phyloP scores from a whole-genome alignment of 1,140 invertebrate genomes.

The Sinella curviseta region DNA sequence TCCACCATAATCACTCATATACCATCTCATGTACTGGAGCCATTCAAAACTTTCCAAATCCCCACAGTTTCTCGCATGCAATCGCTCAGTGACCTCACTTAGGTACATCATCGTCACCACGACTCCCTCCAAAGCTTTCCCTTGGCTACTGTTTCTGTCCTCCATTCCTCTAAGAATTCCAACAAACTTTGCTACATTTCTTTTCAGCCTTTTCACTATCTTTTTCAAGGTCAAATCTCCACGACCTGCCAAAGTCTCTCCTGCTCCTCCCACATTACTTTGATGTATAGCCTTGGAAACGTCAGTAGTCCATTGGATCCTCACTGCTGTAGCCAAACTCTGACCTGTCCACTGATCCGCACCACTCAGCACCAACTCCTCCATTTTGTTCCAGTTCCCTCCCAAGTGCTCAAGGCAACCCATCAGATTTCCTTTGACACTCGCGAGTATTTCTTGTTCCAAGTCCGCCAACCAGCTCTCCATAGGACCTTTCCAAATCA shows the following conservation, averaged over 20 bases:
- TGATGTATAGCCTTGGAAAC: neutral
- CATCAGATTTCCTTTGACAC: neutral
- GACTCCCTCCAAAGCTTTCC: neutral
- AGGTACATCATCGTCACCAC: neutral
- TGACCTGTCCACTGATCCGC: neutral
- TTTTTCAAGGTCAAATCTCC: neutral
- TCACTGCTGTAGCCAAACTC: neutral
- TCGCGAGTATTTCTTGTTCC: neutral
- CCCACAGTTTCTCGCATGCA: neutral
- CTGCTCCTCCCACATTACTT: too few species aligned
- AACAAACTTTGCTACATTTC: neutral
- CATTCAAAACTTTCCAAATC: neutral
- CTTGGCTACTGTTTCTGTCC: neutral
- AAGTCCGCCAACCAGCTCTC: neutral
- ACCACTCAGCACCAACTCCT: neutral
- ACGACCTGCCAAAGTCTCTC: neutral
- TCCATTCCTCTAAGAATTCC: neutral
- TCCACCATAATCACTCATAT: neutral
- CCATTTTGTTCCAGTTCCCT: neutral
- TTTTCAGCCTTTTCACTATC: neutral
- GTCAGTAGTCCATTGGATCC: neutral
- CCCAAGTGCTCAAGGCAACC: neutral
- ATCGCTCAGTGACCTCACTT: neutral
- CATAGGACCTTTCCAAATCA: neutral
- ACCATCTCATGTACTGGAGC: neutral